A percentile compares a stretch with the other conserved stretches of the same genome.
These are phyloP conservation scores for Heliconius hortense DNA, from an alignment of 2,888 invertebrate genomes.

Conservation along the genomic window DNA sequence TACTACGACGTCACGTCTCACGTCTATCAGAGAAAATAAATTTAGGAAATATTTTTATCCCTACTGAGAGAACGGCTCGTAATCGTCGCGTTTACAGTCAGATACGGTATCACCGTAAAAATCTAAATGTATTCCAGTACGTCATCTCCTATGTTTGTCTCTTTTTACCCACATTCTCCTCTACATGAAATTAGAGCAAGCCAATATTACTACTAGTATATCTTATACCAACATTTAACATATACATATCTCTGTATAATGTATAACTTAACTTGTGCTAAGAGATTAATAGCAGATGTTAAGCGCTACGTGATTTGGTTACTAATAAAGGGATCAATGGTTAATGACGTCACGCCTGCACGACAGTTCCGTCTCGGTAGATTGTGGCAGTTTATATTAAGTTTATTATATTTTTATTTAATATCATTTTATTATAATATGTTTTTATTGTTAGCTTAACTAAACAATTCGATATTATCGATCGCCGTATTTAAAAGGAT, in stretches of 20 bases:
- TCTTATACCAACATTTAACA: neutral
- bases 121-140: too few species aligned
- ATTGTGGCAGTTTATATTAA: neutral
- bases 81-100: neutral
- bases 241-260: neutral
- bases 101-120: neutral
- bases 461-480: too few species aligned
- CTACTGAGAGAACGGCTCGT: too few species aligned
- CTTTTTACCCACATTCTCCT: too few species aligned
- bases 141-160: too few species aligned
- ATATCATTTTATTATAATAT: too few species aligned
- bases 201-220: neutral
- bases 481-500: too few species aligned
- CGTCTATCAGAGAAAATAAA: too few species aligned
- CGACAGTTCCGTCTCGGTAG: neutral
- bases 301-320: constrained; percentile 34
- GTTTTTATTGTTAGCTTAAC: too few species aligned
- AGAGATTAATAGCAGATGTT: constrained; percentile 34
- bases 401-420: neutral
- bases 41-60: too few species aligned
- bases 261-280: constrained; percentile 21
- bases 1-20: neutral
- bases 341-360: constrained; percentile 19
- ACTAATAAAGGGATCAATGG: constrained; percentile 35
- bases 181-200: neutral